Percentiles rank a stretch among this genome's conserved stretches.
These are phyloP conservation scores for Embiotoca jacksoni DNA, from an alignment of 2,113 vertebrate species.

Conservation along the genomic window DNA sequence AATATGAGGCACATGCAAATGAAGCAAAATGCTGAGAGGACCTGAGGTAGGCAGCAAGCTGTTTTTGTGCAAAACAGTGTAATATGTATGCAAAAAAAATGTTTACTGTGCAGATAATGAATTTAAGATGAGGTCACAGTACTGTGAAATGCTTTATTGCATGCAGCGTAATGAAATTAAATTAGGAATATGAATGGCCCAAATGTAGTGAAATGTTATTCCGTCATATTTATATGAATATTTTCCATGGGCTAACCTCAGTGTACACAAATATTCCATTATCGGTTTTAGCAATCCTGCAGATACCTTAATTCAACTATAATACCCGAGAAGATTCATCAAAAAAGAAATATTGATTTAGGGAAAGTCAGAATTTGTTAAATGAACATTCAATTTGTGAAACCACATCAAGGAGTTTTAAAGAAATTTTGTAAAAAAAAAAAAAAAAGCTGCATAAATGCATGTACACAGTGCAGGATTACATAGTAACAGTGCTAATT, in stretches of 20 bases:
- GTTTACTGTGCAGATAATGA: conserved; percentile 75
- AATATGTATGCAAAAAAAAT: conserved; percentile 81
- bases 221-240: not conserved
- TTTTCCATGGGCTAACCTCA: conserved; percentile 14
- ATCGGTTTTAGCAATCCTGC: too few species aligned
- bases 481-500: not conserved
- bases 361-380: too few species aligned
- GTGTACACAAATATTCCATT: conserved; percentile 11
- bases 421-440: not conserved
- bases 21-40: conserved; percentile 57
- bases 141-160: conserved; percentile 67
- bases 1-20: conserved; percentile 81
- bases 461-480: not conserved
- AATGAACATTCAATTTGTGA: too few species aligned
- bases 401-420: too few species aligned
- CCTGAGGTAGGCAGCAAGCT: conserved; percentile 55
- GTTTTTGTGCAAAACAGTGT: conserved; percentile 61
- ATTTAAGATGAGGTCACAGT: conserved; percentile 72
- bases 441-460: not conserved
- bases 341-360: not conserved
- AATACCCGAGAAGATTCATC: not conserved
- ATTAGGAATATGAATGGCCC: conserved; percentile 62
- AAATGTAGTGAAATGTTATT: conserved; percentile 36
- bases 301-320: not conserved
- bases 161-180: conserved; percentile 55